Base-by-base conservation (phyloP, 92 coral and sea anemone species). In the Heteractis magnifica region DNA sequence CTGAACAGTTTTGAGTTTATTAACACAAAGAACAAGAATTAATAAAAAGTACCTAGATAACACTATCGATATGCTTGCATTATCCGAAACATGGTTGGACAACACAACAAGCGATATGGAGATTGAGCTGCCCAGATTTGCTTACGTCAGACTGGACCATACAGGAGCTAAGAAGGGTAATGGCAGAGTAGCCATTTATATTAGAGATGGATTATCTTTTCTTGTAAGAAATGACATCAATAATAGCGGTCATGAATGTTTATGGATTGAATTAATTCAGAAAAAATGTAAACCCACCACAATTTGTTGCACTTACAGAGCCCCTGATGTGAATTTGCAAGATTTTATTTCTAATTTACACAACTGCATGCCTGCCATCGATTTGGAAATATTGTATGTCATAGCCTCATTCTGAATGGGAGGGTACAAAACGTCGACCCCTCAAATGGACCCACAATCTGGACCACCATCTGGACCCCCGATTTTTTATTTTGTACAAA, bases 221-320 rank as follows among this genome's bases (percentile, higher is more conserved):
- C 85, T 20, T 21, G 79, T 81, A 49, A 70, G 77, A 41, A 34
- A 81, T 65, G 84, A 81, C 62, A 65, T 81, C 50, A 8, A 76
- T 1, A 26, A 26, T 26, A 26, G 81, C 86, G 82, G 89, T 83
- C 72, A 88, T 88, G 56, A 81, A 85, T 83, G 90, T 87, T 83
- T 26, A 26, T 88, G 89, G 88, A 79, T 88, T 72, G 91, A 85
- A 68, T 58, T 88, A 19, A 79, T 74, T 64, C 79, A 78, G 26
- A 50, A 56, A 56, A 88, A 84, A 55, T 84, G 91, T 72, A 85
- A 80, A 79, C 88, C 85, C 11, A 79, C 81, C 19, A 48, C 79
- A 44, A 84, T 84, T 8, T 88, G 88, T 77, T 79, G 89, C 72
- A 51, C 78, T 50, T 85, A 88, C 84, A 85, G 85, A 86, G 89